Conservation (phyloP, 1,140 invertebrate species). For the Pygmarrhopalites habei region DNA sequence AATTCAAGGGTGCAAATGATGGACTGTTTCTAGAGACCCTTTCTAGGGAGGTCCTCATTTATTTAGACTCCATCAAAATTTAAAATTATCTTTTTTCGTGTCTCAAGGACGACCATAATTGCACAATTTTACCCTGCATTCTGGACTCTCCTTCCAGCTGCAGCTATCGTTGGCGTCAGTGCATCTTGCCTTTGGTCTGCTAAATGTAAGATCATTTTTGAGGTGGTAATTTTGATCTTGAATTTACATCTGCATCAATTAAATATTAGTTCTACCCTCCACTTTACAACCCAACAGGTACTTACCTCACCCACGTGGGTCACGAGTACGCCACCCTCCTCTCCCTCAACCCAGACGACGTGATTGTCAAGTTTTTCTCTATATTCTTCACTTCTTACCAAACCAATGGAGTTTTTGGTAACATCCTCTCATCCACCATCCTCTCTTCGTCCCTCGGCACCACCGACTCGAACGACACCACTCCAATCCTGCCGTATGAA, state of each 20-base stretch:
- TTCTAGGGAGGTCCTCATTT: too few relatives aligned
- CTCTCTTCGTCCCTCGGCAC: constrained; percentile 64
- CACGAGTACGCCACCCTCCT: constrained; percentile 80
- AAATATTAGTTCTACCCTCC: too few relatives aligned
- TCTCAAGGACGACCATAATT: constrained; percentile 77
- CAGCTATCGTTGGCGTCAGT: constrained; percentile 72
- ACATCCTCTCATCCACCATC: constrained; percentile 84
- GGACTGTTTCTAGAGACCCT: too few relatives aligned
- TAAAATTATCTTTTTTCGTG: too few relatives aligned
- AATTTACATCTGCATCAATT: too few relatives aligned
- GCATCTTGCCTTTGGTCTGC: constrained; percentile 92
- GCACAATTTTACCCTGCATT: constrained; percentile 85
- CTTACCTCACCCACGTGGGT: constrained; percentile 81
- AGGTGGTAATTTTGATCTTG: too few relatives aligned
- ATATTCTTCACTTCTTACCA: constrained; percentile 98
- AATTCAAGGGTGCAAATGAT: too few relatives aligned
- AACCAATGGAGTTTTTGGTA: constrained; percentile 84
- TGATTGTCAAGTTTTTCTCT: constrained; percentile 92
- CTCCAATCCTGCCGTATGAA: neutral
- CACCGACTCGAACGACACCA: constrained; percentile 46
- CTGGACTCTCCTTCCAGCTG: constrained; percentile 82
- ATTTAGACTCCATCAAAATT: too few relatives aligned
- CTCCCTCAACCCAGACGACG: constrained; percentile 73
- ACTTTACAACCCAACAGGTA: too few relatives aligned
- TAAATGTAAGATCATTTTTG: too few relatives aligned